Evolutionary conservation across 2,888 invertebrate species (phyloP), one percentile per base, ranked within the genome.

Genomic region (Temnothorax unifasciatus): DNA sequence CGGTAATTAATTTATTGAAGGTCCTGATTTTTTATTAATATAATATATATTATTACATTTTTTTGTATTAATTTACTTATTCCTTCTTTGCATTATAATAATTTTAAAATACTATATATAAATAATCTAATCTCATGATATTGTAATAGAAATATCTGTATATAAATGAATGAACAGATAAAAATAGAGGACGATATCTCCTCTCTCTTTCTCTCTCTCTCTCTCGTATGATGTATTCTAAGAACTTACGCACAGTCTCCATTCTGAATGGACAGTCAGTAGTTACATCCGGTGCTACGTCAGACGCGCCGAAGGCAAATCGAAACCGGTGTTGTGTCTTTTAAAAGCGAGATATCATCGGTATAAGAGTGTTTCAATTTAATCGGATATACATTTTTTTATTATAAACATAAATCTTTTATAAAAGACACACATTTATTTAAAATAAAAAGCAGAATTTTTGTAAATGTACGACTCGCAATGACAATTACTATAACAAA

Each of bases 221-320:
- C 25, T 9, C 11, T 25, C 15, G 9, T 29, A 29, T 15, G n/a
- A 66, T 54, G 47, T 25, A 15, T 77, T 77, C 77, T 54, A 52
- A 77, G 77, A 68, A 77, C 41, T 50, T 68, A 29, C 29, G 44
- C 68, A 29, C 68, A 54, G 41, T 68, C 68, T 54, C 68, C 66
- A 15, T 54, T 77, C 59, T 38, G 83, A 34, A 75, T 50, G 81
- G 47, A 82, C 68, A 89, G 85, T 89, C 89, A 89, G 89, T 89
- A 89, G 89, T 89, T 87, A 82, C 75, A 83, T 86, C 89, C 85
- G 82, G 87, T 85, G 86, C 86, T 83, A 71, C 89, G 86, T 87
- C 89, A 89, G 89, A 88, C 88, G 84, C 82, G 85, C 68, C 83
- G 89, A 87, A 77, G 54, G 77, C 77, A 54, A 68, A 68, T 57